phyloP scores from a whole-genome alignment of 2,888 invertebrate species.

The Tyria jacobaeae region DNA sequence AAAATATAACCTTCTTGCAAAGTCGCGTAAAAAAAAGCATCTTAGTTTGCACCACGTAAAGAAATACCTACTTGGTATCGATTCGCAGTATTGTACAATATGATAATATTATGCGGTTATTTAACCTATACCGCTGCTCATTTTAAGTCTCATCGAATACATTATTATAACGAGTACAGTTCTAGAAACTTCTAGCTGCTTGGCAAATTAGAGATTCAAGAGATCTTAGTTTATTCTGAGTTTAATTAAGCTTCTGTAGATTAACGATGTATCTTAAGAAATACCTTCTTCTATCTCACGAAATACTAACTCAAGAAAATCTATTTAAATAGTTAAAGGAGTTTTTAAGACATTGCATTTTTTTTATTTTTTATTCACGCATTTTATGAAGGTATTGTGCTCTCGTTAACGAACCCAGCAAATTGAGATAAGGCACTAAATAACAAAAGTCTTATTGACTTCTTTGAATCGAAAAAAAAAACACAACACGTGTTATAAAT shows the following conservation, averaged over 20 bases:
- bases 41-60: background rate
- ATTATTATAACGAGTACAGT: slow-evolving; percentile 9
- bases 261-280: background rate
- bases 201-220: too few species aligned
- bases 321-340: too few species aligned
- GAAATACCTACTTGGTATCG: background rate
- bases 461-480: slow-evolving; percentile 15
- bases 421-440: background rate
- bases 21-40: background rate
- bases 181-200: too few species aligned
- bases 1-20: too few species aligned
- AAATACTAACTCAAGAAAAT: too few species aligned
- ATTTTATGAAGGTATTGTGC: too few species aligned
- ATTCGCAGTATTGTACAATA: slow-evolving; percentile 15
- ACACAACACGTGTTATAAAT: background rate
- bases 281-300: too few species aligned
- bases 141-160: background rate
- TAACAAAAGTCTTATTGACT: slow-evolving; percentile 3
- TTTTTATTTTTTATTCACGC: too few species aligned
- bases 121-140: background rate
- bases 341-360: too few species aligned
- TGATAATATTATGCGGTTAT: slow-evolving; percentile 5
- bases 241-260: background rate
- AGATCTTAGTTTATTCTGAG: too few species aligned
- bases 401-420: too few species aligned